Evolutionary conservation across 2,888 invertebrate genomes (phyloP).

Genomic region (Leptinotarsa tumamoca): DNA sequence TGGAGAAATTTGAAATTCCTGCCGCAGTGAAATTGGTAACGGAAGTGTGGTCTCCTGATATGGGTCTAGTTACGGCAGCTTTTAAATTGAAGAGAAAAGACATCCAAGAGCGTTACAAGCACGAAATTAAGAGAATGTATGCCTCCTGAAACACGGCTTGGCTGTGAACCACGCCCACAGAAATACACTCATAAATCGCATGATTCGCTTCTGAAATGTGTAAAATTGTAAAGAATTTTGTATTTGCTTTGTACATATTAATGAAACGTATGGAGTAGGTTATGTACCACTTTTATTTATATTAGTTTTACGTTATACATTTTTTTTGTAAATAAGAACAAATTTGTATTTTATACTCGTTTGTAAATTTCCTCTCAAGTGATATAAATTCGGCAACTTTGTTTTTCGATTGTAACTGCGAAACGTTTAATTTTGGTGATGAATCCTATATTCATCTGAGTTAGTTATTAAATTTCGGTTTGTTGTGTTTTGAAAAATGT

Average conservation of each 20-base stretch:
- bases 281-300: constrained; percentile 44
- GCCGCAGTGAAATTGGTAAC: constrained; percentile 87
- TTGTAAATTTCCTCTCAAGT: constrained; percentile 1
- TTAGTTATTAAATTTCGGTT: constrained; percentile 50
- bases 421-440: constrained; percentile 58
- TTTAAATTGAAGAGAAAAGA: constrained; percentile 97
- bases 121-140: constrained; percentile 94
- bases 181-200: constrained; percentile 15
- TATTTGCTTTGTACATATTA: constrained; percentile 45
- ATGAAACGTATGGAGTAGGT: constrained; percentile 38
- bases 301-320: constrained; percentile 34
- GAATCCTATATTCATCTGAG: constrained; percentile 46
- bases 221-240: constrained; percentile 43
- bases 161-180: constrained; percentile 4
- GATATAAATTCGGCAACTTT: constrained; percentile 35
- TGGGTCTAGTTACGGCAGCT: constrained; percentile 97
- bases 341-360: constrained; percentile 41
- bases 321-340: constrained; percentile 43
- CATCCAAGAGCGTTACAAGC: constrained; percentile 93
- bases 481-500: constrained; percentile 44
- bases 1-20: constrained; percentile 94
- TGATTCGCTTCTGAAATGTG: not conserved
- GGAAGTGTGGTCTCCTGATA: constrained; percentile 97
- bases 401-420: constrained; percentile 41
- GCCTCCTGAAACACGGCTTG: constrained; percentile 78